phyloP scores from a whole-genome alignment of 2,888 invertebrate genomes.

The Pristionchus maxplancki region DNA sequence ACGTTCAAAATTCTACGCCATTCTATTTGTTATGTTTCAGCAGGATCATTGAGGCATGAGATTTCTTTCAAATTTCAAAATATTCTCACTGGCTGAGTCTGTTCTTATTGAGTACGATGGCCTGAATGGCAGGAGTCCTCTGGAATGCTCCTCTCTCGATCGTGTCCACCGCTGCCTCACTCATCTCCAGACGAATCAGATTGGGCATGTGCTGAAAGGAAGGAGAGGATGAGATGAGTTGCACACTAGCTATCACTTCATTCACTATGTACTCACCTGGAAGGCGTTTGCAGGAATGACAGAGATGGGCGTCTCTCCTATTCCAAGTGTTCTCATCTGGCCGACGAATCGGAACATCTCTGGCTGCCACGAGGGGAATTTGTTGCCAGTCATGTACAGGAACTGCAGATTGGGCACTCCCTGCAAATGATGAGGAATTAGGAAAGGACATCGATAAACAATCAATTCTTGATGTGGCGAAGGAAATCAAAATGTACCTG shows the following conservation, averaged over 20 bases:
- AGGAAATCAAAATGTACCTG: no score
- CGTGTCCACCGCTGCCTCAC: constrained; percentile 76
- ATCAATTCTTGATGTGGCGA: no score
- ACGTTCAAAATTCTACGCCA: background rate
- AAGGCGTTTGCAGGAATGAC: constrained; percentile 77
- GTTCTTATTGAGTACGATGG: constrained; percentile 77
- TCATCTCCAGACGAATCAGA: constrained; percentile 77
- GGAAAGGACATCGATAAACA: no score
- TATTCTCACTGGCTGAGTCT: constrained; percentile 73
- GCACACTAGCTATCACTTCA: background rate
- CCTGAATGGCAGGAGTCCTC: constrained; percentile 74
- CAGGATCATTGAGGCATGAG: no score
- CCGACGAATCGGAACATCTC: constrained; percentile 77
- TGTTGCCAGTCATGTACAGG: constrained; percentile 77
- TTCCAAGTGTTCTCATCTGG: constrained; percentile 75
- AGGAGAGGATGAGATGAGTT: background rate
- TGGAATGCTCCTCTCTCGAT: constrained; percentile 77
- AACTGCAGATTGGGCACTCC: constrained; percentile 76
- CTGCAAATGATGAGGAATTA: constrained; percentile 53
- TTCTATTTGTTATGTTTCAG: background rate
- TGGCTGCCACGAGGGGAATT: constrained; percentile 75
- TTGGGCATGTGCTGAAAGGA: constrained; percentile 72
- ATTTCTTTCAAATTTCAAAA: no score
- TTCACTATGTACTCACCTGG: constrained; percentile 56
- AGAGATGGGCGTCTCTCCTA: constrained; percentile 77